A percentile compares a stretch with the other conserved stretches of the same genome.
phyloP scores from a whole-genome alignment of 2,888 invertebrate genomes.

The Myopa testacea region DNA sequence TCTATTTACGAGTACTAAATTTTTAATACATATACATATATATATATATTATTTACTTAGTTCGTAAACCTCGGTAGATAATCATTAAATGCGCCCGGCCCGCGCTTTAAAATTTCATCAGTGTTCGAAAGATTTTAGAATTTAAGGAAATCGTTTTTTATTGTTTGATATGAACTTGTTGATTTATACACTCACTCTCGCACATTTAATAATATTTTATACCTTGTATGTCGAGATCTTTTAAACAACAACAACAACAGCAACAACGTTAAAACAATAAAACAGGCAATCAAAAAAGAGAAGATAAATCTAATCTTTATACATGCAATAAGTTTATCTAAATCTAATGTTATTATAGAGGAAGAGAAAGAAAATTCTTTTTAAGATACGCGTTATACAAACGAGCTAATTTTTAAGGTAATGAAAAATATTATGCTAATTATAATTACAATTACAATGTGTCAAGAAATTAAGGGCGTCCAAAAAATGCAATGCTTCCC shows the following conservation, averaged over 20 bases:
- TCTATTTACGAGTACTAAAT: too few relatives aligned
- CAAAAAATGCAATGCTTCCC: too few relatives aligned
- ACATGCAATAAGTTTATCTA: background rate
- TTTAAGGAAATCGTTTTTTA: constrained; percentile 15
- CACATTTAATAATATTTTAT: constrained; percentile 2
- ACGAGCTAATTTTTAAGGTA: background rate
- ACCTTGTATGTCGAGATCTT: constrained; percentile 5
- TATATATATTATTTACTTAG: background rate
- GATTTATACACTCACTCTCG: constrained; percentile 1
- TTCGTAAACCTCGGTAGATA: background rate
- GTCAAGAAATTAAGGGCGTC: too few relatives aligned
- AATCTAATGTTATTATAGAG: background rate
- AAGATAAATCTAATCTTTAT: too few relatives aligned
- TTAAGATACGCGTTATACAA: background rate
- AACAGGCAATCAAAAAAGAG: background rate
- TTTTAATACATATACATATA: too few relatives aligned
- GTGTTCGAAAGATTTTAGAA: background rate
- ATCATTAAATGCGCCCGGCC: background rate
- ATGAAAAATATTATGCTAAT: background rate
- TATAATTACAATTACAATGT: background rate
- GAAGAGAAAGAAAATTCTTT: background rate
- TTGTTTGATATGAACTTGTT: constrained; percentile 23
- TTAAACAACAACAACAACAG: constrained; percentile 6
- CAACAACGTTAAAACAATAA: background rate
- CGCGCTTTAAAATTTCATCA: background rate